phyloP scores from a whole-genome alignment of 2,797 vertebrate species.

The Xerus rutilus region DNA sequence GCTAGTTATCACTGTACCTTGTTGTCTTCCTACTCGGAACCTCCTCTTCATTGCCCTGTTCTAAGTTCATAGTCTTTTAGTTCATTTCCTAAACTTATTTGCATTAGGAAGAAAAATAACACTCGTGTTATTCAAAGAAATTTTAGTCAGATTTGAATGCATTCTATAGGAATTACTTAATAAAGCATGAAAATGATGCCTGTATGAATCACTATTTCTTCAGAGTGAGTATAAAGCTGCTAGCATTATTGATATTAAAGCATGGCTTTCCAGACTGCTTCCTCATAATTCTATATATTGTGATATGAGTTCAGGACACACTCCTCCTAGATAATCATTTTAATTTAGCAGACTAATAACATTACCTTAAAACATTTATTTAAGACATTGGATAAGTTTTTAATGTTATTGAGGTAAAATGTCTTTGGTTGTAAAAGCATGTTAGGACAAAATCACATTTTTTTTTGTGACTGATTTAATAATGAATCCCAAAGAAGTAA shows the following conservation, averaged over 20 bases:
- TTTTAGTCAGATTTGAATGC: conserved; percentile 44
- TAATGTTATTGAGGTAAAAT: not conserved
- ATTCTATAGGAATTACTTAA: not conserved
- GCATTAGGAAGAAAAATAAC: not conserved
- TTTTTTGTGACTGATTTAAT: not conserved
- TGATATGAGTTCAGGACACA: not conserved
- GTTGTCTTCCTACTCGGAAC: not conserved
- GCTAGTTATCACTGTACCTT: not conserved
- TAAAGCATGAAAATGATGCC: not conserved
- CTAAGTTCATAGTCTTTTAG: not conserved
- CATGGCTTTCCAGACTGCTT: not conserved
- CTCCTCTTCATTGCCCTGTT: not conserved
- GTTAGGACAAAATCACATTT: not conserved
- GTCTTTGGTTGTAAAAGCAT: not conserved
- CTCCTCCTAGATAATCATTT: not conserved
- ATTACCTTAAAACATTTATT: conserved; percentile 52
- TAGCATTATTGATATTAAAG: not conserved
- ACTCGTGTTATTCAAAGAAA: not conserved
- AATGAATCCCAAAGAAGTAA: conserved; percentile 8
- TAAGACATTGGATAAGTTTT: not conserved
- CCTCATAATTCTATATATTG: not conserved
- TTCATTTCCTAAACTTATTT: not conserved
- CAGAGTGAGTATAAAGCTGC: not conserved
- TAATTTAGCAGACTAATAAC: not conserved
- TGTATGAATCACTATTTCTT: not conserved